Evolutionary conservation across 2,888 invertebrate genomes (phyloP).

Genomic region (Zonitis immaculata): DNA sequence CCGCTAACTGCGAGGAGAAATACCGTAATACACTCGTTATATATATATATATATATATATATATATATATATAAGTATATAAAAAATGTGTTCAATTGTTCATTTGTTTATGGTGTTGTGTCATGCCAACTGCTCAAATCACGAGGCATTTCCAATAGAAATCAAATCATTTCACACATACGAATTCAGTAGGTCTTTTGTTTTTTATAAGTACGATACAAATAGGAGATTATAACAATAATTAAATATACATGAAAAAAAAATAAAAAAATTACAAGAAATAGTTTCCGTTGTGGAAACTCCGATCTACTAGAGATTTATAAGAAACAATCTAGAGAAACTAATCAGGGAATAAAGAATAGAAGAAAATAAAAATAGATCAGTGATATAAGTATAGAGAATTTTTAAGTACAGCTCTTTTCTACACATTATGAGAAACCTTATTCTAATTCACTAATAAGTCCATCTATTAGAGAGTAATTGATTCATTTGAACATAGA

Average conservation of each 20-base stretch:
- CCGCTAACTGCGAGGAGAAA: too few species aligned
- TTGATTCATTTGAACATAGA: too few species aligned
- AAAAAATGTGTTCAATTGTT: slow-evolving; percentile 9
- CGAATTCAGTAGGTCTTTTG: neutral
- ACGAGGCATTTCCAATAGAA: slow-evolving; percentile 14
- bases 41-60: too few species aligned
- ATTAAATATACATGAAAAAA: neutral
- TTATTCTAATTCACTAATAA: too few species aligned
- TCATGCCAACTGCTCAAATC: slow-evolving; percentile 18
- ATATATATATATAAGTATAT: too few species aligned
- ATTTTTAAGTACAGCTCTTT: neutral
- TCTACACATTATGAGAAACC: neutral
- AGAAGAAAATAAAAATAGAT: neutral
- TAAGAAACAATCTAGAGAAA: neutral
- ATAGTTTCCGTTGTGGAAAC: neutral
- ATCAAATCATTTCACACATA: neutral
- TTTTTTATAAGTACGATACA: neutral
- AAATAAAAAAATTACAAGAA: too few species aligned
- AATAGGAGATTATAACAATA: neutral
- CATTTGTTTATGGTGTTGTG: too few species aligned
- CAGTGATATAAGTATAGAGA: neutral
- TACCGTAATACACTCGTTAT: too few species aligned
- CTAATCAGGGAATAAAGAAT: neutral
- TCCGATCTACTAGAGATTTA: neutral
- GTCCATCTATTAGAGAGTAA: too few species aligned